These are phyloP conservation scores for Lepidocolaptes lacrymiger DNA, from an alignment of 2,797 vertebrate species.

Conservation along the genomic window DNA sequence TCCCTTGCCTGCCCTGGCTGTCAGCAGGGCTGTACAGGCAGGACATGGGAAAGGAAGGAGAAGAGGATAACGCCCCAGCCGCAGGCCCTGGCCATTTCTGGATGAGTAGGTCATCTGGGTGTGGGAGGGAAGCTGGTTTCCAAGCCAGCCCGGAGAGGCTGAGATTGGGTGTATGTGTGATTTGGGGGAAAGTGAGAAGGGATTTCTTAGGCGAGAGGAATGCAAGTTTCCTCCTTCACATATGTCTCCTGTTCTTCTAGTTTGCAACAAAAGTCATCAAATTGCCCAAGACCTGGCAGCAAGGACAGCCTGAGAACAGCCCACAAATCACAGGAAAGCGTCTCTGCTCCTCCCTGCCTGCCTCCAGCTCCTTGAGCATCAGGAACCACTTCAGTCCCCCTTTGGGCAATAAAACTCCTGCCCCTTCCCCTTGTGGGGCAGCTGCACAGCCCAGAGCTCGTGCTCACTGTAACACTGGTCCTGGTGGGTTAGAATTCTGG, in stretches of 20 bases:
- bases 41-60: slow-evolving; percentile 12
- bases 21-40: not conserved
- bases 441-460: not conserved
- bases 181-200: slow-evolving; percentile 72
- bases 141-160: slow-evolving; percentile 58
- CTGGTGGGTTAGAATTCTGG: not conserved
- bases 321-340: slow-evolving; percentile 12
- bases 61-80: slow-evolving; percentile 36
- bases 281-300: slow-evolving; percentile 67
- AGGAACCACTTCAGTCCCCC: slow-evolving; percentile 8
- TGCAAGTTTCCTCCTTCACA: slow-evolving; percentile 67
- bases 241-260: slow-evolving; percentile 67
- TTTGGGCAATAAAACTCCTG: slow-evolving; percentile 1
- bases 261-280: slow-evolving; percentile 61
- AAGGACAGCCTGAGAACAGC: slow-evolving; percentile 43
- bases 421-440: not conserved
- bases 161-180: slow-evolving; percentile 67
- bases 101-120: slow-evolving; percentile 64
- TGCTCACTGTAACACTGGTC: not conserved
- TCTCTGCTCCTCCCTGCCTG: slow-evolving; percentile 30
- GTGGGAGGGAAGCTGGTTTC: slow-evolving; percentile 71
- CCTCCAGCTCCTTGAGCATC: not conserved
- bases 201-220: slow-evolving; percentile 73
- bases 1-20: not conserved
- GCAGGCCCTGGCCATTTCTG: slow-evolving; percentile 26